Conservation (phyloP, 2,113 vertebrate genomes). For the Rhabdornis inornatus region DNA sequence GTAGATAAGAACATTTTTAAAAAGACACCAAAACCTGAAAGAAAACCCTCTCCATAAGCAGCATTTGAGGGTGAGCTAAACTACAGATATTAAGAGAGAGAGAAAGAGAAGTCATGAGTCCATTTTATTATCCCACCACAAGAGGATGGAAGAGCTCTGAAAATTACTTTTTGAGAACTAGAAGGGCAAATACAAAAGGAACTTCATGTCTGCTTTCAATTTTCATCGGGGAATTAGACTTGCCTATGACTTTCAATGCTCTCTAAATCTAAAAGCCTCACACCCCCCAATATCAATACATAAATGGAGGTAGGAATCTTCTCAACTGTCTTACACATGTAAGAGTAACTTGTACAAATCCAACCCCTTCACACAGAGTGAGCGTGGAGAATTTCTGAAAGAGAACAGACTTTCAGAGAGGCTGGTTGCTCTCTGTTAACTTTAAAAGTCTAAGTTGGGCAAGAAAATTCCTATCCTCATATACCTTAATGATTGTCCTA, state of each 20-base stretch:
- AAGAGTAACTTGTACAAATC: not conserved
- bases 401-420: not conserved
- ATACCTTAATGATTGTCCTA: not conserved
- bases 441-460: not conserved
- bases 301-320: not conserved
- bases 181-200: not conserved
- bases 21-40: not conserved
- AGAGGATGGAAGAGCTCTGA: constrained; percentile 50
- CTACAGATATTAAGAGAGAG: not conserved
- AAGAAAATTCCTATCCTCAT: not conserved
- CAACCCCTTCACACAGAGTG: not conserved
- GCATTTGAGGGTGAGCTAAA: not conserved
- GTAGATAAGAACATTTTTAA: not conserved
- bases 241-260: not conserved
- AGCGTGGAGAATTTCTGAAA: not conserved
- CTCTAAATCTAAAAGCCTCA: not conserved
- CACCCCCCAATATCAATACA: not conserved
- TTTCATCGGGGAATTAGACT: not conserved
- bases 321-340: not conserved
- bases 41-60: not conserved
- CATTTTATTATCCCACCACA: constrained; percentile 32
- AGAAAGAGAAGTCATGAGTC: not conserved
- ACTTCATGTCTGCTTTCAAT: not conserved
- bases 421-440: not conserved
- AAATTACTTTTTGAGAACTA: not conserved